A percentile compares a stretch with the other conserved stretches of the same genome.
These are phyloP conservation scores for Elaphurus davidianus DNA, from an alignment of 2,113 vertebrate species.

Conservation along the genomic window DNA sequence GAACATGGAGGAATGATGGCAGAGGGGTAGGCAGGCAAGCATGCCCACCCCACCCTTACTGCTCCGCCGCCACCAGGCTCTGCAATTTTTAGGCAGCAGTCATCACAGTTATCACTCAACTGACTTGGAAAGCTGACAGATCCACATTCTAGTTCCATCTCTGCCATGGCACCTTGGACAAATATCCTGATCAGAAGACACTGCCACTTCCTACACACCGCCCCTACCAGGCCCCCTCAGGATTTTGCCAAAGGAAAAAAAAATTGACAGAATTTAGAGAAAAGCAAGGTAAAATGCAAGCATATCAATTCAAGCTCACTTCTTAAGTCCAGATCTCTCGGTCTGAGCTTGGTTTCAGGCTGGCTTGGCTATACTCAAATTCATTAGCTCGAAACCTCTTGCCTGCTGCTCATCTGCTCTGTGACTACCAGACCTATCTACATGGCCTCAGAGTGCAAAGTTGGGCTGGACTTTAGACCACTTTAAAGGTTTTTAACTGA, in stretches of 20 bases:
- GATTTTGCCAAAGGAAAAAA: not conserved
- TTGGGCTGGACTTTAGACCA: not conserved
- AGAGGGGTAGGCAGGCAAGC: not conserved
- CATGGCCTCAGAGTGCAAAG: not conserved
- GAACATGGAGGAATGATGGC: not conserved
- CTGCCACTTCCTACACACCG: not conserved
- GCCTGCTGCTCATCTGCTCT: too few relatives aligned
- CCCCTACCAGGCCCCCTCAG: not conserved
- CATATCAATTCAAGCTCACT: not conserved
- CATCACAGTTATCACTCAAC: not conserved
- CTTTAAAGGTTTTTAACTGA: not conserved
- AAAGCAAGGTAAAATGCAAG: not conserved
- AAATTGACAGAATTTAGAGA: not conserved
- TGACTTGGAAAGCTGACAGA: not conserved
- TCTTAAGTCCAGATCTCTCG: not conserved
- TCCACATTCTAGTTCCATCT: not conserved
- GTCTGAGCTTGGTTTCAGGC: not conserved
- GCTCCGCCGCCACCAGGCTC: not conserved
- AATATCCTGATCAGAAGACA: not conserved
- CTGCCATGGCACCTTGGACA: not conserved
- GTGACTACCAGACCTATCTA: not conserved
- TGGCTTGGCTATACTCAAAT: not conserved
- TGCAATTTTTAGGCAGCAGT: not conserved
- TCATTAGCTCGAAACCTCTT: not conserved
- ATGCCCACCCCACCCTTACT: not conserved